Evolutionary conservation across 2,113 vertebrate genomes (phyloP).

Genomic region (Chamaea fasciata): DNA sequence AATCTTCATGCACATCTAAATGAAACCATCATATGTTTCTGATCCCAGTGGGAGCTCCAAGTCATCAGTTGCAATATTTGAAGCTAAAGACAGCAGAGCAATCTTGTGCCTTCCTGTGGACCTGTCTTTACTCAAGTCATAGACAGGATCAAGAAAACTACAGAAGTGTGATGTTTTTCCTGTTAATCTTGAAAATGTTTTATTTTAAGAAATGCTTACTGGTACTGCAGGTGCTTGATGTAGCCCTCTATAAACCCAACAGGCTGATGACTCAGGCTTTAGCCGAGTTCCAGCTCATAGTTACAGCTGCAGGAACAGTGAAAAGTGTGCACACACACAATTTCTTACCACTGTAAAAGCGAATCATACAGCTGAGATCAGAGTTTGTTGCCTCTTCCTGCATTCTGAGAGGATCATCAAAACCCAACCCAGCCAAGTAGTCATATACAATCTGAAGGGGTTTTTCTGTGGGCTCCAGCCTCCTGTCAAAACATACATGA

Average conservation of each 20-base stretch:
- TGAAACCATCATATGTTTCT: neutral
- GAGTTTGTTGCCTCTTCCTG: constrained; percentile 91
- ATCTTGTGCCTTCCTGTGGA: neutral
- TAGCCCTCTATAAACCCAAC: neutral
- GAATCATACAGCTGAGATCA: constrained; percentile 95
- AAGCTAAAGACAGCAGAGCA: neutral
- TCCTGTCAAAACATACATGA: constrained; percentile 74
- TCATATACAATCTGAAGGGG: constrained; percentile 93
- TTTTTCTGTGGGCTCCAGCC: constrained; percentile 82
- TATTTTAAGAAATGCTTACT: neutral
- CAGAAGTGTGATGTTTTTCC: neutral
- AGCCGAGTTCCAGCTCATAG: neutral
- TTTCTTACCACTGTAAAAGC: constrained; percentile 92
- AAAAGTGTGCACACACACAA: neutral
- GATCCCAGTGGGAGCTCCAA: neutral
- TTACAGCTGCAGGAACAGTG: neutral
- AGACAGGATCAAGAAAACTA: neutral
- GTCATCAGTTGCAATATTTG: neutral
- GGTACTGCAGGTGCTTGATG: neutral
- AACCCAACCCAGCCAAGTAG: constrained; percentile 87
- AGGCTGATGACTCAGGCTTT: neutral
- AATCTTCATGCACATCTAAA: neutral
- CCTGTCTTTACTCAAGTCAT: neutral
- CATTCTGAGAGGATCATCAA: constrained; percentile 83
- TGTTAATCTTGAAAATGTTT: neutral